These are phyloP conservation scores for Popillia japonica DNA, from an alignment of 1,140 invertebrate genomes.

Conservation along the genomic window DNA sequence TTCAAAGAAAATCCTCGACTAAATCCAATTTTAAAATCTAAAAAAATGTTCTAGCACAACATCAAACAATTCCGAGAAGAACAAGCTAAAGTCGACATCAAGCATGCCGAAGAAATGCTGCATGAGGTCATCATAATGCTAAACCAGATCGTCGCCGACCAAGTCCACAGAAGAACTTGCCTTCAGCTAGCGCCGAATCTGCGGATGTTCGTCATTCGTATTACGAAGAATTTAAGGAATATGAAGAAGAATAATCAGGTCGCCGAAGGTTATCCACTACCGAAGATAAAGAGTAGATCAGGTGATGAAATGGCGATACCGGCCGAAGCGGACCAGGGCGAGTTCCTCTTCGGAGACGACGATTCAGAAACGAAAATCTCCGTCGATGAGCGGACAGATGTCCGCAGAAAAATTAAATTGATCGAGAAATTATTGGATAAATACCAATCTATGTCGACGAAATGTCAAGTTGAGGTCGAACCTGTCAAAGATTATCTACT, in stretches of 20 bases:
- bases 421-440: constrained; percentile 47
- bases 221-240: constrained; percentile 17
- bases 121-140: constrained; percentile 49
- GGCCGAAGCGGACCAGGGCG: constrained; percentile 45
- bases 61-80: constrained; percentile 42
- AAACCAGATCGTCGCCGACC: constrained; percentile 52
- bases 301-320: neutral
- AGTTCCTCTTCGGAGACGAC: constrained; percentile 45
- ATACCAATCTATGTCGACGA: constrained; percentile 48
- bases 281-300: constrained; percentile 43
- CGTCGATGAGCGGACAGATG: constrained; percentile 43
- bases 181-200: constrained; percentile 48
- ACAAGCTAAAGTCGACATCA: constrained; percentile 44
- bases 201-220: constrained; percentile 22
- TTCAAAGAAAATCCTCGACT: neutral
- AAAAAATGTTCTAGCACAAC: constrained; percentile 28
- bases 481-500: constrained; percentile 52
- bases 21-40: neutral
- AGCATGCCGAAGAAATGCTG: constrained; percentile 47
- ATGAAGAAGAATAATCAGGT: constrained; percentile 44
- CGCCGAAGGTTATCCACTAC: constrained; percentile 48
- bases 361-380: no score
- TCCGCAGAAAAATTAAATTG: constrained; percentile 46
- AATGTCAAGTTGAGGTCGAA: constrained; percentile 50
- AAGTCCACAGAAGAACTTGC: constrained; percentile 51